These are phyloP conservation scores for Takifugu rubripes DNA, from an alignment of 2,797 vertebrate species.

Conservation along the genomic window DNA sequence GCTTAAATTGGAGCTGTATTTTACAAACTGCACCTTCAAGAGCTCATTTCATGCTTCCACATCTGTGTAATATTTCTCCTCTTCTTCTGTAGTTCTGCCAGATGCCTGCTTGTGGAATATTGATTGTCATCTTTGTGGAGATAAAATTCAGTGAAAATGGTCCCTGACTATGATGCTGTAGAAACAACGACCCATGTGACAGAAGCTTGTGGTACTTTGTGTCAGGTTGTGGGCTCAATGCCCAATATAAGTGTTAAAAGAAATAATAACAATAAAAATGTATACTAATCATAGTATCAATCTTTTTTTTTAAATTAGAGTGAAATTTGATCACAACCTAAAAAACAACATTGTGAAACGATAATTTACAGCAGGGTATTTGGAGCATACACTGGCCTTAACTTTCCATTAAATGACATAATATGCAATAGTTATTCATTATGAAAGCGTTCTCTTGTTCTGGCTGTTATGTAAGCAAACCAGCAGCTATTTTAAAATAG, in stretches of 20 bases:
- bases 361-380: neutral
- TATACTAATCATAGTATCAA: neutral
- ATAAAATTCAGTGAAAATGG: constrained; percentile 52
- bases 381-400: constrained; percentile 27
- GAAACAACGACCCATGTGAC: constrained; percentile 31
- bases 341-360: constrained; percentile 14
- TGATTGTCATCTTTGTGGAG: constrained; percentile 76
- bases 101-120: constrained; percentile 53
- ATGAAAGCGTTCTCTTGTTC: neutral
- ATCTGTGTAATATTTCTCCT: constrained; percentile 21
- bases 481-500: neutral
- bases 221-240: constrained; percentile 16
- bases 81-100: constrained; percentile 33
- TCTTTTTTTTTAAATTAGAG: neutral
- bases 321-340: constrained; percentile 13
- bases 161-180: constrained; percentile 54
- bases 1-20: neutral
- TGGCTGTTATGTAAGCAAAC: neutral
- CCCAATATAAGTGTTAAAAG: neutral
- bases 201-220: constrained; percentile 16
- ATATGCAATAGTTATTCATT: neutral
- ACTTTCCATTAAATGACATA: constrained; percentile 5
- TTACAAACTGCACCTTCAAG: constrained; percentile 4
- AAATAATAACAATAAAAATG: neutral
- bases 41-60: constrained; percentile 4